Conservation (phyloP, 2,797 vertebrate genomes). For the Poeciliopsis paucimaculata region DNA sequence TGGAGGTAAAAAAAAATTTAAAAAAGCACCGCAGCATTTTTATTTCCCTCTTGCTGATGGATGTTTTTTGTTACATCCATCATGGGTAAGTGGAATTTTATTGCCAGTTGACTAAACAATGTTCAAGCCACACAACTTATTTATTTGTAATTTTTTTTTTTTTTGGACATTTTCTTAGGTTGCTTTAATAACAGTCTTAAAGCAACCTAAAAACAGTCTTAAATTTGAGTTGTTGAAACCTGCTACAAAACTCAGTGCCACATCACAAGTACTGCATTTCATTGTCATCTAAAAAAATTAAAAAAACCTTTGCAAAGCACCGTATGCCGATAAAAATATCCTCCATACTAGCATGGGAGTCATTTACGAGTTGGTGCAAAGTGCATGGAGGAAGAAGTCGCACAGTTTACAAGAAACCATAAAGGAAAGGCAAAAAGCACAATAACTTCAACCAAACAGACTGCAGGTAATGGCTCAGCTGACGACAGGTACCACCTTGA, state of each 20-base stretch:
- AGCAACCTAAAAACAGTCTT: no score
- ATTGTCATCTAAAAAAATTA: background rate
- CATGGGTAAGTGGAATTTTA: no score
- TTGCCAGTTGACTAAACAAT: no score
- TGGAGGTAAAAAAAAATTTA: no score
- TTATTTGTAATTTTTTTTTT: no score
- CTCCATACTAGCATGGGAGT: background rate
- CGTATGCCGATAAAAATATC: background rate
- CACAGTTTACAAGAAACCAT: conserved; percentile 32
- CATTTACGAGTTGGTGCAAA: conserved; percentile 45
- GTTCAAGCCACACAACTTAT: no score
- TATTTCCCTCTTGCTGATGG: no score
- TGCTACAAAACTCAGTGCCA: background rate
- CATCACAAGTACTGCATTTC: background rate
- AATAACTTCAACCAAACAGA: background rate
- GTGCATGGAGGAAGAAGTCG: conserved; percentile 13
- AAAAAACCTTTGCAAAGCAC: background rate
- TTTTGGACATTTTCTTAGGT: no score
- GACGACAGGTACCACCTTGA: conserved; percentile 79
- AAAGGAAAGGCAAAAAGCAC: conserved; percentile 20
- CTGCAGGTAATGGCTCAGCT: background rate
- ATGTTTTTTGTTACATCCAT: no score
- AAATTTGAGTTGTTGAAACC: no score
- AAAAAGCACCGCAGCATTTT: no score
- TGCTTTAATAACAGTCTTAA: no score